These are phyloP conservation scores for Ganaspis sp. DNA, from an alignment of 1,140 invertebrate genomes.

Conservation along the genomic window DNA sequence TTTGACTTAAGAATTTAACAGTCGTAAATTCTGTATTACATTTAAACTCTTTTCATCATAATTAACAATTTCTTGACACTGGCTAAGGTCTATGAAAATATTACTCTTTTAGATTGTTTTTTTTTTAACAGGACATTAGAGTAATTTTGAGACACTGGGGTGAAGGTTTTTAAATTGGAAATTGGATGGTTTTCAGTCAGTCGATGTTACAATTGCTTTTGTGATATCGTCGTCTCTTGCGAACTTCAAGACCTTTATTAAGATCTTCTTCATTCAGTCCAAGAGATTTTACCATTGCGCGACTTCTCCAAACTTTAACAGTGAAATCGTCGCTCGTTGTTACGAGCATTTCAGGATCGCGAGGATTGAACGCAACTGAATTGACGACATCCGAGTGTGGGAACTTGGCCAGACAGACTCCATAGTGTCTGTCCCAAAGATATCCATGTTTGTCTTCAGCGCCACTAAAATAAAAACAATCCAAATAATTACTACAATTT, in stretches of 20 bases:
- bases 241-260: conserved; percentile 69
- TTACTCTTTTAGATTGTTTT: background rate
- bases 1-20: too few species aligned
- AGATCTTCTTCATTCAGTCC: conserved; percentile 65
- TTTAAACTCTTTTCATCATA: too few species aligned
- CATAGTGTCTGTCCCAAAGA: conserved; percentile 92
- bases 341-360: conserved; percentile 88
- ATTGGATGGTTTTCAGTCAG: conserved; percentile 72
- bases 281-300: conserved; percentile 73
- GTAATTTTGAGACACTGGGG: background rate
- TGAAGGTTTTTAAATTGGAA: conserved; percentile 68
- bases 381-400: conserved; percentile 91
- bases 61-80: conserved; percentile 9
- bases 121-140: background rate
- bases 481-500: conserved; percentile 47
- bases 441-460: conserved; percentile 92
- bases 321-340: conserved; percentile 92
- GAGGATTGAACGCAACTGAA: conserved; percentile 91
- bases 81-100: background rate
- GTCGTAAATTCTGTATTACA: too few species aligned
- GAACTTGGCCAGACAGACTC: conserved; percentile 85
- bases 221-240: conserved; percentile 67
- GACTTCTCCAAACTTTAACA: conserved; percentile 85
- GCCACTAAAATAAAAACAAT: conserved; percentile 79
- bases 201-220: conserved; percentile 69